A percentile compares a stretch with the other conserved stretches of the same genome.
phyloP scores from a whole-genome alignment of 1,140 invertebrate genomes.

The Leptopilina clavipes region DNA sequence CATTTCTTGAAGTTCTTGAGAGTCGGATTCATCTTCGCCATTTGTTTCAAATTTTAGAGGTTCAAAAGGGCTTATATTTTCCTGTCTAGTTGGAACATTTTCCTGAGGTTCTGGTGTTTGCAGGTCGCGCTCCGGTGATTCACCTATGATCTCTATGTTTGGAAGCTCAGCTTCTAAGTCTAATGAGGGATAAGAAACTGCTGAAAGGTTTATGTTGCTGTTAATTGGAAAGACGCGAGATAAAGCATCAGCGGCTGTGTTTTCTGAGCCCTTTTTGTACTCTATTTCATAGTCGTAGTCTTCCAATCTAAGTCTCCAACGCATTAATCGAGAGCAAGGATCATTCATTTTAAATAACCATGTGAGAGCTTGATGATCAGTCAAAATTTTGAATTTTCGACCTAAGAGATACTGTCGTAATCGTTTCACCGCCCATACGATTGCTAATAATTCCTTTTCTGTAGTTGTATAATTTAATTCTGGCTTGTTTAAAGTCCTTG shows the following conservation, averaged over 20 bases:
- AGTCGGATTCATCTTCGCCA: not conserved
- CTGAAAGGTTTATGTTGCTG: not conserved
- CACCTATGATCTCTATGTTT: not conserved
- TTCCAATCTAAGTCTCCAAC: constrained; percentile 44
- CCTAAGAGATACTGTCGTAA: constrained; percentile 52
- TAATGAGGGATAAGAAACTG: not conserved
- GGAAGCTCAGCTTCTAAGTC: not conserved
- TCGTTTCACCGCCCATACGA: constrained; percentile 39
- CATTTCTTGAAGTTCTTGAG: too few species aligned
- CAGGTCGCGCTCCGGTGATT: not conserved
- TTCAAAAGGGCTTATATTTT: not conserved
- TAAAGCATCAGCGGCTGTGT: not conserved
- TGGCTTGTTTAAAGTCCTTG: constrained; percentile 41
- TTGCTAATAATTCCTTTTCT: constrained; percentile 40
- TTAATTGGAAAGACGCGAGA: not conserved
- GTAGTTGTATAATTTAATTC: constrained; percentile 39
- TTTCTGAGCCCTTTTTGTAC: constrained; percentile 48
- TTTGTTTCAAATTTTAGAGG: not conserved
- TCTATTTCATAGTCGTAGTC: constrained; percentile 50
- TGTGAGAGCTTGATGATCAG: constrained; percentile 49
- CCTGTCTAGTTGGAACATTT: not conserved
- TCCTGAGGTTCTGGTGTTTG: not conserved
- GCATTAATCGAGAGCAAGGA: not conserved
- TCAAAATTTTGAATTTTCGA: constrained; percentile 39
- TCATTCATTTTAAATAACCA: constrained; percentile 40